Evolutionary conservation across 1,140 invertebrate genomes (phyloP).

Genomic region (Zaprionus lachaisei): DNA sequence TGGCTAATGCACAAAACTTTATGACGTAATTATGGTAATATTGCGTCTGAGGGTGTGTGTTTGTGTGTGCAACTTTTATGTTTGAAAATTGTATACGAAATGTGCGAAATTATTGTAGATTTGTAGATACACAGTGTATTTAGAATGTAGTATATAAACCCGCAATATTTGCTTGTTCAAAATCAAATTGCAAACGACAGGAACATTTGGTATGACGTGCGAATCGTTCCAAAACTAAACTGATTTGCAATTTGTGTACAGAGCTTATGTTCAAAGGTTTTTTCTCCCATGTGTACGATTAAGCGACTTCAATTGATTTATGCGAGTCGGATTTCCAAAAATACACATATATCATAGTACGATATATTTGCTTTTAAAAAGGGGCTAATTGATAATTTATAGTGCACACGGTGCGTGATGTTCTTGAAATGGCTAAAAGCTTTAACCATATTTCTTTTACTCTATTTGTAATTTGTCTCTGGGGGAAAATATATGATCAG

Average conservation of each 20-base stretch:
- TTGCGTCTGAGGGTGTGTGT: slow-evolving; percentile 24
- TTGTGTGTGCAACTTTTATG: slow-evolving; percentile 16
- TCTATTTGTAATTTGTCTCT: slow-evolving; percentile 27
- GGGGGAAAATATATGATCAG: slow-evolving; percentile 2
- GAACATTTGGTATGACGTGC: slow-evolving; percentile 48
- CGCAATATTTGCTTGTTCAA: slow-evolving; percentile 7
- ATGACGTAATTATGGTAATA: slow-evolving; percentile 52
- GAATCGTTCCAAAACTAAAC: slow-evolving; percentile 15
- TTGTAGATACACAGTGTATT: slow-evolving; percentile 5
- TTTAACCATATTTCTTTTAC: slow-evolving; percentile 2
- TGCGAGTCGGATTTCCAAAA: slow-evolving; percentile 3
- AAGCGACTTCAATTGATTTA: slow-evolving; percentile 24
- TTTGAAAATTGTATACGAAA: slow-evolving; percentile 5
- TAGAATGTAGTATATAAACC: slow-evolving; percentile 3
- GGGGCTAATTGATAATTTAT: slow-evolving; percentile 8
- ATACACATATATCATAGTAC: slow-evolving; percentile 15
- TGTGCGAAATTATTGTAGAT: slow-evolving; percentile 26
- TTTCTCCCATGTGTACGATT: slow-evolving; percentile 6
- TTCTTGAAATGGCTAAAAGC: slow-evolving; percentile 5
- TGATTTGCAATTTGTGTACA: slow-evolving; percentile 7
- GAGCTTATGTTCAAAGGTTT: slow-evolving; percentile 31
- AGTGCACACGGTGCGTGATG: slow-evolving; percentile 1
- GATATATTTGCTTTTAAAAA: slow-evolving; percentile 10
- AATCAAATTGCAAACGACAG: slow-evolving; percentile 43
- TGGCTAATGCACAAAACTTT: slow-evolving; percentile 22